Conservation (phyloP, 2,797 vertebrate genomes). For the Microchirus variegatus region DNA sequence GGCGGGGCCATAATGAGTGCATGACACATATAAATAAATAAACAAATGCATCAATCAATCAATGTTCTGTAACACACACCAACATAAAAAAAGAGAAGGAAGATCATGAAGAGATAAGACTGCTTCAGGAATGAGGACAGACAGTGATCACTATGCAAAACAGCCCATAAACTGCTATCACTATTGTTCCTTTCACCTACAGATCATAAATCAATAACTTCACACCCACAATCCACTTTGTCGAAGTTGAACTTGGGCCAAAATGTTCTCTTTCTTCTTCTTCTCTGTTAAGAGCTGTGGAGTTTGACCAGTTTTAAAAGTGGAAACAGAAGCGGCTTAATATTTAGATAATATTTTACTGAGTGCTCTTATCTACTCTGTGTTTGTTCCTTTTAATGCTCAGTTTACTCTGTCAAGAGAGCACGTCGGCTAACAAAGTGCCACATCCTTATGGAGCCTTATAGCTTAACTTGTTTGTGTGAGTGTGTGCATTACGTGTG, state of each 20-base stretch:
- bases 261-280: slow-evolving; percentile 1
- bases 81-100: not conserved
- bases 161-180: slow-evolving; percentile 8
- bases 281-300: slow-evolving; percentile 9
- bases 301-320: slow-evolving; percentile 39
- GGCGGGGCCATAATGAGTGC: too few relatives aligned
- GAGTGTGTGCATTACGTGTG: slow-evolving; percentile 1
- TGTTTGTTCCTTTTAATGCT: slow-evolving; percentile 39
- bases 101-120: not conserved
- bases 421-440: slow-evolving; percentile 22
- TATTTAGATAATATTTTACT: slow-evolving; percentile 26
- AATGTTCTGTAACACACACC: too few relatives aligned
- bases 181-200: slow-evolving; percentile 24
- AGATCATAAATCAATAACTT: slow-evolving; percentile 54
- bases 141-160: slow-evolving; percentile 40
- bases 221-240: slow-evolving; percentile 31
- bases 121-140: slow-evolving; percentile 35
- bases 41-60: too few relatives aligned
- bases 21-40: not conserved
- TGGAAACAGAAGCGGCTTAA: slow-evolving; percentile 5
- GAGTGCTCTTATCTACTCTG: slow-evolving; percentile 9
- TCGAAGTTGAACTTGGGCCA: slow-evolving; percentile 28
- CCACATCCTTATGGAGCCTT: slow-evolving; percentile 21
- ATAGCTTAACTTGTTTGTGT: slow-evolving; percentile 29
- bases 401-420: slow-evolving; percentile 6